Conservation (phyloP, 2,113 vertebrate species). For the Pipra filicauda region DNA sequence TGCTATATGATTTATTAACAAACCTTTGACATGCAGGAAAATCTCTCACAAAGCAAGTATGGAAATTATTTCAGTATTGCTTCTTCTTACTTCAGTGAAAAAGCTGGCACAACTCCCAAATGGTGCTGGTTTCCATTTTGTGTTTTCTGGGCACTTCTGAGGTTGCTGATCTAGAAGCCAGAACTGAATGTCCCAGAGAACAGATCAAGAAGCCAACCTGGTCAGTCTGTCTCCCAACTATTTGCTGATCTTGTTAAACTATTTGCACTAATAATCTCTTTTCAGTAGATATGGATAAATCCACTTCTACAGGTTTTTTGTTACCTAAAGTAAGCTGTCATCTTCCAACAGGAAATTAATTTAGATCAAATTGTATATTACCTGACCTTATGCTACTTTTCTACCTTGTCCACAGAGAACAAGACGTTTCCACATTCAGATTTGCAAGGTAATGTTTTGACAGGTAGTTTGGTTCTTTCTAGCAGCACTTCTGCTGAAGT, state of each 20-base stretch:
- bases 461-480: background rate
- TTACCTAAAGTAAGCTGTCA: background rate
- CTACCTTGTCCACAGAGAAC: background rate
- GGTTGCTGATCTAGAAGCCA: background rate
- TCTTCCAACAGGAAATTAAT: background rate
- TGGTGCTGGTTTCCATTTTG: conserved; percentile 1
- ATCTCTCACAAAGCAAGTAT: background rate
- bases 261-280: background rate
- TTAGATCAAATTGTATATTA: background rate
- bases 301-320: background rate
- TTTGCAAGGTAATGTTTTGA: background rate
- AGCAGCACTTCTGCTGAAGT: background rate
- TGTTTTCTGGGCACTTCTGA: background rate
- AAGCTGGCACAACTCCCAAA: background rate
- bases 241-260: background rate
- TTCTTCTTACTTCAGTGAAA: conserved; percentile 27
- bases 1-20: background rate
- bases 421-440: background rate
- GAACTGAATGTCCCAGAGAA: background rate
- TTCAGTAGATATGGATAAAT: background rate
- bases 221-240: background rate
- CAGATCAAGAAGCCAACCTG: background rate
- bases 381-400: background rate
- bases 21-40: background rate
- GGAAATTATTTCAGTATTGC: background rate